These are phyloP conservation scores for Muntiacus reevesi DNA, from an alignment of 2,113 vertebrate species.

Conservation along the genomic window DNA sequence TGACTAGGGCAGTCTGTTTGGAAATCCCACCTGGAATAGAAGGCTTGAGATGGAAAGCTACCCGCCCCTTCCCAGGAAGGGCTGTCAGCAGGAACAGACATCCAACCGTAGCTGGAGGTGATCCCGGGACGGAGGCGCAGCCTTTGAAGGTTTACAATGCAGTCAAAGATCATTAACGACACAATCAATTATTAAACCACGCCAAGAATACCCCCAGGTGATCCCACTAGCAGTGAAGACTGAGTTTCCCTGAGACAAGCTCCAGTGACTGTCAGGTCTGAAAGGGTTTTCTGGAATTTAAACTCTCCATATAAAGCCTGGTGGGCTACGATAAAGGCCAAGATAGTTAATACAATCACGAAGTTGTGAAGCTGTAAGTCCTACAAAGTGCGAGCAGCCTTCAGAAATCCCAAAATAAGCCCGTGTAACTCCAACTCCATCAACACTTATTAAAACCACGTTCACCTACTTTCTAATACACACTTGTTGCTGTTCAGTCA, in stretches of 20 bases:
- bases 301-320: neutral
- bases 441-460: too few relatives aligned
- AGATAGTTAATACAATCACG: neutral
- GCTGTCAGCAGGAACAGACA: neutral
- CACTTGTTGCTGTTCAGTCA: neutral
- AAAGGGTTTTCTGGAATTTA: neutral
- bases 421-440: fast-evolving
- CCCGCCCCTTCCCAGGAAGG: too few relatives aligned
- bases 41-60: neutral
- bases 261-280: neutral
- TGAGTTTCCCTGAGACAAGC: neutral
- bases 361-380: neutral
- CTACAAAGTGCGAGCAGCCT: neutral
- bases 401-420: too few relatives aligned
- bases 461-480: neutral
- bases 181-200: neutral
- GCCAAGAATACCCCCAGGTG: too few relatives aligned
- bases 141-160: neutral
- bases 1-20: neutral
- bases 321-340: neutral
- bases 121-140: fast-evolving
- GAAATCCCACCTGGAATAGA: neutral
- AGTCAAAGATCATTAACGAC: neutral
- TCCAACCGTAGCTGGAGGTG: fast-evolving
- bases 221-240: neutral